Evolutionary conservation across 1,140 invertebrate species (phyloP), one percentile per base, ranked within the genome.

Genomic region (Macrobrachium nipponense): DNA sequence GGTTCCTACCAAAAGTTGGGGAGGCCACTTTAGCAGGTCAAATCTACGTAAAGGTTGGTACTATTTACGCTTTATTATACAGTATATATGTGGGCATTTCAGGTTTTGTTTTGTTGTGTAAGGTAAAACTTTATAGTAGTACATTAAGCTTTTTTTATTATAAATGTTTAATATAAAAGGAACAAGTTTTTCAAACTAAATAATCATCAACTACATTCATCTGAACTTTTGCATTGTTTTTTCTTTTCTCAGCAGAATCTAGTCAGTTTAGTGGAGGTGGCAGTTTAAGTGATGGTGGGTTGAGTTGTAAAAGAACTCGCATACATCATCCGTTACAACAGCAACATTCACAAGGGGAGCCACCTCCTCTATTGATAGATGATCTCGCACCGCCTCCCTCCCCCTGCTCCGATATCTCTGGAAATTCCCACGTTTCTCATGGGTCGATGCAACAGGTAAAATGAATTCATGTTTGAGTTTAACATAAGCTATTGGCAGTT

Each of bases 331-430:
- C 51, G 0, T 51, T 51, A 51, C 51, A 51, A 51, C 76, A 87
- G 58, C 68, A 87, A n/a, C 79, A 75, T 20, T 80, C 81, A 23
- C 70, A 82, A 61, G 68, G 75, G 79, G 66, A 81, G 66, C 66
- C 36, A 27, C 73, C 62, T n/a, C 80, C 73, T 18, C 36, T 60
- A 36, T n/a, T 79, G 23, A 20, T 85, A 61, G 82, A 85, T 11
- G 82, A 85, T 17, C 51, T 85, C 5, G 72, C 82, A 5, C 82
- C 82, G 36, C 76, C 82, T 59, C 51, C 62, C 20, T 85, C 82
- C n/a, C 82, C 82, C 58, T 85, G 82, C 51, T 85, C 82, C 10
- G 82, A 85, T 43, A 62, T 27, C 20, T 85, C 82, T 70, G 75
- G 59, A 20, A 78, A n/a, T 36, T 85, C 82, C 0, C 82, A 85